Evolutionary conservation across 2,888 invertebrate genomes (phyloP).

Genomic region (Cephus runcator): DNA sequence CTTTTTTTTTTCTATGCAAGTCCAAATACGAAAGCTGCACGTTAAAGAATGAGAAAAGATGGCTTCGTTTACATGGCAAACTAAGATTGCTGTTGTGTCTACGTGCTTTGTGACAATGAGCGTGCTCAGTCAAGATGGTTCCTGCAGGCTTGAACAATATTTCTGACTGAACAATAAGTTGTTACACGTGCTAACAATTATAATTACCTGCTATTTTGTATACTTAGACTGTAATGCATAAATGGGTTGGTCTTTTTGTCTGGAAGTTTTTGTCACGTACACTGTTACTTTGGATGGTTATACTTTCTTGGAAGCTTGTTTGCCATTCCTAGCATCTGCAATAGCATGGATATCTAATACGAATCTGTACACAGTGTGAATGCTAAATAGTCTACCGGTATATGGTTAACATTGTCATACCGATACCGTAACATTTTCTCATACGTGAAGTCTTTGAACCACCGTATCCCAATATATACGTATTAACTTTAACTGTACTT

Average conservation of each 20-base stretch:
- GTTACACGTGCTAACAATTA: not conserved
- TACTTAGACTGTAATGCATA: not conserved
- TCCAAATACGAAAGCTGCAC: not conserved
- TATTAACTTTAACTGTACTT: not conserved
- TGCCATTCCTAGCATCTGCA: not conserved
- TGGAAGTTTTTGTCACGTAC: not conserved
- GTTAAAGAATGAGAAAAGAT: not conserved
- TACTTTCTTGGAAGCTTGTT: not conserved
- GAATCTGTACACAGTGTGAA: not conserved
- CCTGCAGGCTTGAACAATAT: not conserved
- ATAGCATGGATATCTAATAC: not conserved
- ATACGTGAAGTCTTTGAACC: not conserved
- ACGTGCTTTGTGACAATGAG: not conserved
- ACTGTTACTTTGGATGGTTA: not conserved
- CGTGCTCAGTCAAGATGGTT: not conserved
- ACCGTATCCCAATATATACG: not conserved
- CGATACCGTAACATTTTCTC: not conserved
- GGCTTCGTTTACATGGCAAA: not conserved
- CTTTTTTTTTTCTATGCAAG: not conserved
- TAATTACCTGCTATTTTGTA: too few relatives aligned
- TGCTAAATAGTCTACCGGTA: not conserved
- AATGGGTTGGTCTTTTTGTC: not conserved
- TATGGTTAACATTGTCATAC: not conserved
- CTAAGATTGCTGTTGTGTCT: not conserved
- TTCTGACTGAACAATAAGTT: not conserved